Evolutionary conservation across 2,888 invertebrate species (phyloP), one percentile per base, ranked within the genome.

Genomic region (Papilio gigon): DNA sequence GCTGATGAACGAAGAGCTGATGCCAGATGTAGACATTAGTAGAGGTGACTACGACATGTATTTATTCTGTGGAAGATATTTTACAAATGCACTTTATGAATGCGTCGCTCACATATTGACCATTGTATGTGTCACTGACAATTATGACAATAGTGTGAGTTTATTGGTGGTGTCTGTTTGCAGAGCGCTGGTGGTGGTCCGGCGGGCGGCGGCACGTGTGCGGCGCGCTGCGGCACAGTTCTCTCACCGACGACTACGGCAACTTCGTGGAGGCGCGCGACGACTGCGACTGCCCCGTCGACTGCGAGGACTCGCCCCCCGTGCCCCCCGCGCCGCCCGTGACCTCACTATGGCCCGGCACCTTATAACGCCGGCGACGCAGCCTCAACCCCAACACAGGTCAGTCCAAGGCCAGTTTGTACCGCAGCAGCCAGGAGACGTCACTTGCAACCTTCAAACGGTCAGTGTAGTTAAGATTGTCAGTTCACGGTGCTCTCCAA

Each of bases 241-340:
- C 91, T 71, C 87, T 92, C 58, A 92, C 92, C 9, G 92, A 92
- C 87, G 92, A 92, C 84, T 92, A 92, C 85, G 92, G 92, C 67
- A 92, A 92, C 88, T 92, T 92, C 82, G 86, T 91, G 71, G 91
- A 84, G 76, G 78, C 81, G 77, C 86, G 86, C 70, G 89, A 83
- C 80, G 85, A 89, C 84, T 90, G 90, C 87, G 90, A 90, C 84
- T 90, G 91, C 72, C 86, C 88, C 70, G 78, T 73, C 58, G 76
- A 74, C 72, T 76, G 73, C 71, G 50, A 68, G 65, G 71, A 71
- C 74, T 67, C 71, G 68, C 67, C 68, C 73, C 68, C 71, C 73
- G 59, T 70, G 72, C 61, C 61, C 74, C 67, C 73, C 74, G 70
- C 74, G 70, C 67, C 27, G 67, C 63, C 20, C 65, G 58, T 20